Base-by-base conservation (phyloP, 2,797 vertebrate species). In the Cygnus olor region DNA sequence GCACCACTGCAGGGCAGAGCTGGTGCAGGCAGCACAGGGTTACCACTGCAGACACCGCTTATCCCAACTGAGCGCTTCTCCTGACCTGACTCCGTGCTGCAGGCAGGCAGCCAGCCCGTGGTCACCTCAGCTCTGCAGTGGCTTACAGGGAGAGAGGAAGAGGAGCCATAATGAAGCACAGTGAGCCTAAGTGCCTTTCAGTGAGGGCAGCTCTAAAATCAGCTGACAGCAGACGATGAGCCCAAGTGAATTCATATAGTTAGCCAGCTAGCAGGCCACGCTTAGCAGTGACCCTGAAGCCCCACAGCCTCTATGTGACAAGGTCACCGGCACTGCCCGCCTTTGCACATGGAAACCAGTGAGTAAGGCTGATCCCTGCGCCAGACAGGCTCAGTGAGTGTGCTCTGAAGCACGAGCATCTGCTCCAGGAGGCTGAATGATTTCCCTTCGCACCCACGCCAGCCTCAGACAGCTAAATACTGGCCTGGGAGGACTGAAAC, bases 381-480 rank as follows among this genome's bases (percentile, higher is more conserved):
- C 3, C 0, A 14, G 65, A 25, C n/a, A 8, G 30, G 45, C 51
- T 27, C 3, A 0, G 66, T n/a, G 42, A 63, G 5, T 0, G 1
- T 12, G 22, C 66, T 60, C 32, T 49, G 56, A 14, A 51, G 24
- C 49, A 25, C 8, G 3, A 51, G 49, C 49, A 51, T 25, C 49
- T 51, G 49, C 49, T 51, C 49, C 14, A 25, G 25, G 49, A 51
- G 14, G 49, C 49, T 27, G 13, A 51, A 14, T 51, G 49, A 51
- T 25, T 51, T 76, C 36, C 24, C 30, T n/a, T 0, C 0, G 57
- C 32, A 30, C 4, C 45, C 3, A 1, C 53, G 49, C 38, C 61
- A 60, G 61, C 24, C 53, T 51, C 49, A 51, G 49, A 51, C 24
- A 27, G 14, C 49, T 51, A 51, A 51, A 27, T 27, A 25, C 49